A percentile compares a stretch with the other conserved stretches of the same genome.
Conservation (phyloP, 1,140 invertebrate genomes). For the Delia radicum region DNA sequence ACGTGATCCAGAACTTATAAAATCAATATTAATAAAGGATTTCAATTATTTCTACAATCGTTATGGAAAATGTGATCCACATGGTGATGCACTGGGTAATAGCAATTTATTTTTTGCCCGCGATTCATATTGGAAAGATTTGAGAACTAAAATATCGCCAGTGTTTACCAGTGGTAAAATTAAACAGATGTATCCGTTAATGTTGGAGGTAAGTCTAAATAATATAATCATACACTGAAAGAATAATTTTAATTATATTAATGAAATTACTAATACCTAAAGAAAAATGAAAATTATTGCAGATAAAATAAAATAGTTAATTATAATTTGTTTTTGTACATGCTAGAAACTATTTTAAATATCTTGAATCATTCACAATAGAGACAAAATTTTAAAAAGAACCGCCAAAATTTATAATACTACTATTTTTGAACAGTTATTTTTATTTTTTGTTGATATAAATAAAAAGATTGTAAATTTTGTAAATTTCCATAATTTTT, state of each 20-base stretch:
- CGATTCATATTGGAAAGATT: conserved; percentile 57
- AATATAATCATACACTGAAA: no score
- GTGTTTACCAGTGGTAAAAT: conserved; percentile 62
- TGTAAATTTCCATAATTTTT: neutral
- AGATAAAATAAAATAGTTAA: no score
- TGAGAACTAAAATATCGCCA: conserved; percentile 59
- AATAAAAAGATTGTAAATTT: neutral
- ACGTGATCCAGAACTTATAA: conserved; percentile 59
- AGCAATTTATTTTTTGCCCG: conserved; percentile 50
- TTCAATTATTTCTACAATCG: conserved; percentile 52
- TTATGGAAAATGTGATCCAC: conserved; percentile 37
- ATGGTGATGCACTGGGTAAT: conserved; percentile 39
- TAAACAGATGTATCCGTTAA: conserved; percentile 60
- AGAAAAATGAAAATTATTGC: no score
- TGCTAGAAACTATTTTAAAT: no score
- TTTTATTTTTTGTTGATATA: neutral
- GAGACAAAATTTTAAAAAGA: no score
- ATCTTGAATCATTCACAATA: no score
- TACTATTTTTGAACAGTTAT: conserved; percentile 16
- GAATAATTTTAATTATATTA: no score
- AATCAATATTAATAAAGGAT: conserved; percentile 59
- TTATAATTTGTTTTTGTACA: no score
- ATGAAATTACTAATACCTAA: no score
- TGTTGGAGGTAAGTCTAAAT: conserved; percentile 54
- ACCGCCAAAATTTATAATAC: neutral